A percentile compares a stretch with the other conserved stretches of the same genome.
phyloP scores from a whole-genome alignment of 1,140 invertebrate species.

The Drosophila ogumai region DNA sequence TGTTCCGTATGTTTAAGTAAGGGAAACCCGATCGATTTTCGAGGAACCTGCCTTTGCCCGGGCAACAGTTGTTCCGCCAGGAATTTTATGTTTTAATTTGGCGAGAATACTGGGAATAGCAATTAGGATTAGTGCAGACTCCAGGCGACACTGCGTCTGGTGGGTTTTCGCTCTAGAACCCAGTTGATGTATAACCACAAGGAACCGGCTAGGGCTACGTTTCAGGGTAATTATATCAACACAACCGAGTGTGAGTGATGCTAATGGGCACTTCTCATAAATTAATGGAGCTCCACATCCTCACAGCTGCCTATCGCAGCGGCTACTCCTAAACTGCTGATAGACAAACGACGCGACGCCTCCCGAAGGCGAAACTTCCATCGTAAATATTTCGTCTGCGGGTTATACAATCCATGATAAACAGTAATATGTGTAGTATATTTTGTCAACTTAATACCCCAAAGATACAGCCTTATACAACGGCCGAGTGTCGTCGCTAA shows the following conservation, averaged over 20 bases:
- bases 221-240: conserved; percentile 3
- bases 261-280: conserved; percentile 41
- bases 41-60: conserved; percentile 25
- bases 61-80: conserved; percentile 51
- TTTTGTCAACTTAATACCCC: conserved; percentile 29
- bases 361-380: conserved; percentile 1
- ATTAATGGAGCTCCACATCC: conserved; percentile 9
- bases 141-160: conserved; percentile 61
- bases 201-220: background rate
- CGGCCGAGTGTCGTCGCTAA: conserved; percentile 41
- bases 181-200: conserved; percentile 3
- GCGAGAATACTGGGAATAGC: conserved; percentile 53
- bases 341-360: conserved; percentile 61
- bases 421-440: conserved; percentile 45
- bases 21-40: conserved; percentile 66
- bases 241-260: conserved; percentile 51
- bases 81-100: conserved; percentile 56
- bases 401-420: conserved; percentile 69
- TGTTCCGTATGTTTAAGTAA: conserved; percentile 40
- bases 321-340: conserved; percentile 29
- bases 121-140: conserved; percentile 14
- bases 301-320: conserved; percentile 30
- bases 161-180: background rate
- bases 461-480: conserved; percentile 48
- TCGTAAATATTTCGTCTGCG: conserved; percentile 69